Evolutionary conservation across 2,113 vertebrate genomes (phyloP).

Genomic region (Gasterosteus nipponicus): DNA sequence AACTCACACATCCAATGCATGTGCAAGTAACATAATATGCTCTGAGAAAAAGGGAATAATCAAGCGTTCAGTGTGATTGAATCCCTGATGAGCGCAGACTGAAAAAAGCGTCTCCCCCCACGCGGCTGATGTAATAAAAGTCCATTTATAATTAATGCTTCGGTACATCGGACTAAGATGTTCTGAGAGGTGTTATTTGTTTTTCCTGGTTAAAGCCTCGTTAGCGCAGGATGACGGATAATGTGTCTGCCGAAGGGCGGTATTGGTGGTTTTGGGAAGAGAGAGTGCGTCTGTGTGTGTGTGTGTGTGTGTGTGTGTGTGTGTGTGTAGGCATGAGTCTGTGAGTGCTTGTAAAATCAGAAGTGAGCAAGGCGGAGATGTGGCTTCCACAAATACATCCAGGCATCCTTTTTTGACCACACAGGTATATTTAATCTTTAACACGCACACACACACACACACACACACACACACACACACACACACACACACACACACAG

Average conservation of each 20-base stretch:
- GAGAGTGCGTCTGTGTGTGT: constrained; percentile 14
- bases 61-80: background rate
- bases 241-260: constrained; percentile 11
- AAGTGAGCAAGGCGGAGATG: background rate
- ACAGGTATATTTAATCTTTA: background rate
- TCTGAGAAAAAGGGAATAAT: constrained; percentile 13
- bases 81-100: background rate
- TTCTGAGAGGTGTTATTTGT: constrained; percentile 53
- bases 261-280: background rate
- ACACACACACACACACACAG: background rate
- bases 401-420: background rate
- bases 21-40: background rate
- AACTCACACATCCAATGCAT: background rate
- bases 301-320: constrained; percentile 7
- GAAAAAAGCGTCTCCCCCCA: background rate
- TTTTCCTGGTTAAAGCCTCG: constrained; percentile 49
- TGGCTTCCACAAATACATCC: background rate
- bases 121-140: constrained; percentile 18
- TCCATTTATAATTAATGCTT: constrained; percentile 55
- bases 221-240: constrained; percentile 44
- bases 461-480: background rate
- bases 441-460: background rate
- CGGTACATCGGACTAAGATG: constrained; percentile 50
- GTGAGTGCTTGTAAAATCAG: background rate
- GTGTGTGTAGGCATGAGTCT: constrained; percentile 18